phyloP scores from a whole-genome alignment of 2,113 vertebrate genomes.

The Pimephales promelas region DNA sequence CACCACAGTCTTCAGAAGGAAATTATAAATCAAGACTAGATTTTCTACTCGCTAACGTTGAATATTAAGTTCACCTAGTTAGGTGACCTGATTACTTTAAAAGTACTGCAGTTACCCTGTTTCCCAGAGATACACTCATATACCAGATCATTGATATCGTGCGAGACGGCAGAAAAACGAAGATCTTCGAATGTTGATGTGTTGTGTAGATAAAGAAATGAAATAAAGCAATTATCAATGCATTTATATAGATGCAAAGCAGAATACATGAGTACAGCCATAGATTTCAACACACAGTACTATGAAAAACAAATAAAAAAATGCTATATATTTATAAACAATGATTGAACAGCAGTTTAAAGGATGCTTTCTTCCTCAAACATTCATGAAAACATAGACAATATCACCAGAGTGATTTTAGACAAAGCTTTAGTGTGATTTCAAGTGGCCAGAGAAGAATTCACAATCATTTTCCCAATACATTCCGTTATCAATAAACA shows the following conservation, averaged over 20 bases:
- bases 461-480: not conserved
- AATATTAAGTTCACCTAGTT: no score
- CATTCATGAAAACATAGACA: not conserved
- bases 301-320: conserved; percentile 15
- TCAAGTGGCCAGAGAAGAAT: conserved; percentile 1
- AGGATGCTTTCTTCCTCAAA: not conserved
- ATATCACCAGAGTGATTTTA: not conserved
- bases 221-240: not conserved
- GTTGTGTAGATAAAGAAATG: not conserved
- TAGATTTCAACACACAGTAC: conserved; percentile 12
- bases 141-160: not conserved
- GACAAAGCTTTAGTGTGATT: conserved; percentile 24
- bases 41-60: no score
- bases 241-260: conserved; percentile 4
- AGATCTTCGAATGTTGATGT: not conserved
- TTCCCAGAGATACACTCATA: not conserved
- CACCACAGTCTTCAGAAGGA: no score
- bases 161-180: not conserved
- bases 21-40: no score
- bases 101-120: no score
- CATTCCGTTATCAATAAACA: conserved; percentile 12
- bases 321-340: not conserved
- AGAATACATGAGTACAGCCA: not conserved
- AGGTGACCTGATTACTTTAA: no score
- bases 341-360: not conserved